phyloP scores from a whole-genome alignment of 1,140 invertebrate genomes.

The Drosophila ambigua region DNA sequence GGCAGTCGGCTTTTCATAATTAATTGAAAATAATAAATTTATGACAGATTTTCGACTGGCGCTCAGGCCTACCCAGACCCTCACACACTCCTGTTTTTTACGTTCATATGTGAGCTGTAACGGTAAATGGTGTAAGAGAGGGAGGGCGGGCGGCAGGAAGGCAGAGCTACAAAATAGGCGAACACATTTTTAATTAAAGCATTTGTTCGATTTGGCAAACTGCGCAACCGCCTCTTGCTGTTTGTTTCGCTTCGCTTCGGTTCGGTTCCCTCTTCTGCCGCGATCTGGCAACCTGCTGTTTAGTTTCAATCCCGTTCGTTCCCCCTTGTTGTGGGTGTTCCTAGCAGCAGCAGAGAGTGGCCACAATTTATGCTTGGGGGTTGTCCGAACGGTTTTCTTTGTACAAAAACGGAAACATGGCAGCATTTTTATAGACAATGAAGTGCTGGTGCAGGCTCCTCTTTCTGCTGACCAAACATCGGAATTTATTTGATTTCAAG shows the following conservation, averaged over 20 bases:
- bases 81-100: constrained; percentile 5
- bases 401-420: constrained; percentile 12
- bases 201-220: constrained; percentile 54
- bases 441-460: background rate
- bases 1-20: constrained; percentile 52
- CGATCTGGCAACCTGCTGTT: constrained; percentile 40
- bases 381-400: constrained; percentile 35
- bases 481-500: background rate
- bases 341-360: constrained; percentile 4
- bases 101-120: constrained; percentile 55
- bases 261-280: too few relatives aligned
- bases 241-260: too few relatives aligned
- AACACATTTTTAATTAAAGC: constrained; percentile 80
- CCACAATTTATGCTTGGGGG: constrained; percentile 18
- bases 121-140: constrained; percentile 68
- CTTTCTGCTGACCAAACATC: too few relatives aligned
- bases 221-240: background rate
- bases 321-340: constrained; percentile 65
- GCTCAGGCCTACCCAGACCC: constrained; percentile 21
- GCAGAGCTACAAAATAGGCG: constrained; percentile 60
- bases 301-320: constrained; percentile 14
- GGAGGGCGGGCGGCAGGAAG: background rate
- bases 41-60: constrained; percentile 78
- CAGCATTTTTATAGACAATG: background rate
- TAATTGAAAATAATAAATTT: constrained; percentile 82